Base-by-base conservation (phyloP, 2,113 vertebrate species). In the Catharus minimus region DNA sequence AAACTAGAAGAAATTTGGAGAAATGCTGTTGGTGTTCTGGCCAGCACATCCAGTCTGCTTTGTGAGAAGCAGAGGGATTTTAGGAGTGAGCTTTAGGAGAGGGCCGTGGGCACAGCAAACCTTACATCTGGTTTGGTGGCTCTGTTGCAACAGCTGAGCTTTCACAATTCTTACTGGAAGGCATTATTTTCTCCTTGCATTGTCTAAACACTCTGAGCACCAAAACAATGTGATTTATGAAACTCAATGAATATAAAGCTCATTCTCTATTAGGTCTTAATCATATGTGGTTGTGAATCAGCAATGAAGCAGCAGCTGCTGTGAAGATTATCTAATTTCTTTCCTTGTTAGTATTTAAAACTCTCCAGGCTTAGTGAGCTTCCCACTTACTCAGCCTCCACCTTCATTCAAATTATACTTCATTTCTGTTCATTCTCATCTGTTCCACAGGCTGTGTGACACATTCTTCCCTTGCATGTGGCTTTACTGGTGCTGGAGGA, bases 161-260 rank as follows among this genome's bases (percentile, higher is more conserved):
- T 94, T 94, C 33, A 27, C 90, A 92, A 93, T 44, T 13, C 92
- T 94, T 78, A 47, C 86, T 91, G 94, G 66, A 84, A 96, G 90
- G 83, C 88, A 68, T 86, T 64, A 15, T 95, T 95, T 95, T 92
- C 68, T 88, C 46, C 77, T 81, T 50, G 61, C 21, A 26, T 96
- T 95, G 88, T 90, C 69, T 88, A 79, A 95, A 89, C 62, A 84
- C 46, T 83, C 68, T 66, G 52, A 89, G 88, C 66, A 87, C 66
- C 74, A 82, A 88, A 90, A 75, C 83, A 82, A 78, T 79, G 74
- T 65, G 86, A 90, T 93, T 88, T 90, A 90, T 92, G 77, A 84
- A 88, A 75, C 1, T 2, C 73, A 60, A 5, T 74, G 91, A 88
- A 91, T 38, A 47, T 64, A 65, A 56, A 90, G 65, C 92, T 86